Evolutionary conservation across 2,113 vertebrate genomes (phyloP).

Genomic region (Rhinolophus sinicus): DNA sequence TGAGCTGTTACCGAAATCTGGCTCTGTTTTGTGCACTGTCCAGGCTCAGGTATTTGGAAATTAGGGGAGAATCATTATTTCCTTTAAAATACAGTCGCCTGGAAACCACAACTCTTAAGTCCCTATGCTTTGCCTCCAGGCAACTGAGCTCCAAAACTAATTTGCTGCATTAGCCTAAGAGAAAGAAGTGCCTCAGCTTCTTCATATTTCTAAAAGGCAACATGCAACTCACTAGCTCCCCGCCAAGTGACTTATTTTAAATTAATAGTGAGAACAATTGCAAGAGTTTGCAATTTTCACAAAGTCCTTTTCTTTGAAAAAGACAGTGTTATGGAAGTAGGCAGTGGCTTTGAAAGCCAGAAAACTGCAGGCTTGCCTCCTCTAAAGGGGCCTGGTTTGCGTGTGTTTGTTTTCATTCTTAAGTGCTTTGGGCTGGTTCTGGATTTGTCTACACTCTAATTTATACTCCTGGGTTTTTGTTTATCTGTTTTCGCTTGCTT

Average conservation of each 20-base stretch:
- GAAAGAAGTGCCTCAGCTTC: conserved; percentile 1
- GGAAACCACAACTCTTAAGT: neutral
- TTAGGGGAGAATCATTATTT: neutral
- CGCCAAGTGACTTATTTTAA: neutral
- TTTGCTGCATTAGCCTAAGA: neutral
- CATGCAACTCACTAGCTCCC: neutral
- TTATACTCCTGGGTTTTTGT: neutral
- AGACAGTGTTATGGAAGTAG: neutral
- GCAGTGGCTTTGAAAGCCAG: neutral
- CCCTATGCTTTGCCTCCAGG: neutral
- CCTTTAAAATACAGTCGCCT: neutral
- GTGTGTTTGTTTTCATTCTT: neutral
- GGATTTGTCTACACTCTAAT: neutral
- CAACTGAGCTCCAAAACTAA: neutral
- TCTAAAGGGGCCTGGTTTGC: neutral
- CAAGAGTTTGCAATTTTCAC: neutral
- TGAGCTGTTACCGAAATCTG: neutral
- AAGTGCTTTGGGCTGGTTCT: neutral
- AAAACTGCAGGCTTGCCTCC: neutral
- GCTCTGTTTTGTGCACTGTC: neutral
- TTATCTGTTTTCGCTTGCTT: neutral
- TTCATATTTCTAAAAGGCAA: neutral
- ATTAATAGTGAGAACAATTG: neutral
- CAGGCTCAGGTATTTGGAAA: neutral
- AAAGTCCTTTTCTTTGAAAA: neutral